These are phyloP conservation scores for Lineus longissimus DNA, from an alignment of 1,140 invertebrate species.

Conservation along the genomic window DNA sequence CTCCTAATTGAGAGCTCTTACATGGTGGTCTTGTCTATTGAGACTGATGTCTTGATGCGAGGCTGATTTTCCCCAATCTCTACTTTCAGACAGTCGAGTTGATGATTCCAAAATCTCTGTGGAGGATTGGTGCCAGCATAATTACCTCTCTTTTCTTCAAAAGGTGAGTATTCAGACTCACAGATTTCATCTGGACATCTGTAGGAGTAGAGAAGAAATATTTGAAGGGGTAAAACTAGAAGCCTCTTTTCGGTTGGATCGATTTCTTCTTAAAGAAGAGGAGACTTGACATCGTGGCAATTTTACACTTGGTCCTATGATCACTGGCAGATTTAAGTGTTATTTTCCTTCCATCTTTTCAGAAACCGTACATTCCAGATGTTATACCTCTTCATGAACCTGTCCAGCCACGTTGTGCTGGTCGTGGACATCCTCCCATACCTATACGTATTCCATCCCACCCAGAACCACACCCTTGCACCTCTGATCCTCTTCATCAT, in stretches of 20 bases:
- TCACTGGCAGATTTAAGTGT: no score
- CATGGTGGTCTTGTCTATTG: no score
- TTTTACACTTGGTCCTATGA: no score
- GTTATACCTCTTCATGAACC: slow-evolving; percentile 28
- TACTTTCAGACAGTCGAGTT: neutral
- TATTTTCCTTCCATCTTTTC: neutral
- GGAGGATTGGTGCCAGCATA: neutral
- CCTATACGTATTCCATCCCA: slow-evolving; percentile 32
- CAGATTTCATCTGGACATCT: no score
- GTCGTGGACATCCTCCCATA: slow-evolving; percentile 41
- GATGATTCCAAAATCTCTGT: neutral
- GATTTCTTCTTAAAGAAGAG: no score
- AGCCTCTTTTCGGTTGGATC: no score
- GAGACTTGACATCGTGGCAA: no score
- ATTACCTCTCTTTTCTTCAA: neutral
- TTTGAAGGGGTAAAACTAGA: no score
- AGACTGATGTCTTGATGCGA: neutral
- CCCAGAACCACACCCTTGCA: slow-evolving; percentile 33
- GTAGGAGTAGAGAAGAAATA: no score
- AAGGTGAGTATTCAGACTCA: neutral
- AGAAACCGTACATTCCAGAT: slow-evolving; percentile 23
- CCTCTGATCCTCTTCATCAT: slow-evolving; percentile 29
- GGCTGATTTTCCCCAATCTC: neutral
- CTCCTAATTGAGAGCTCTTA: no score
- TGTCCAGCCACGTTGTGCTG: slow-evolving; percentile 32